Percentiles rank a stretch among this genome's conserved stretches.
Conservation (phyloP, 2,888 invertebrate species). For the Netelia inedita region DNA sequence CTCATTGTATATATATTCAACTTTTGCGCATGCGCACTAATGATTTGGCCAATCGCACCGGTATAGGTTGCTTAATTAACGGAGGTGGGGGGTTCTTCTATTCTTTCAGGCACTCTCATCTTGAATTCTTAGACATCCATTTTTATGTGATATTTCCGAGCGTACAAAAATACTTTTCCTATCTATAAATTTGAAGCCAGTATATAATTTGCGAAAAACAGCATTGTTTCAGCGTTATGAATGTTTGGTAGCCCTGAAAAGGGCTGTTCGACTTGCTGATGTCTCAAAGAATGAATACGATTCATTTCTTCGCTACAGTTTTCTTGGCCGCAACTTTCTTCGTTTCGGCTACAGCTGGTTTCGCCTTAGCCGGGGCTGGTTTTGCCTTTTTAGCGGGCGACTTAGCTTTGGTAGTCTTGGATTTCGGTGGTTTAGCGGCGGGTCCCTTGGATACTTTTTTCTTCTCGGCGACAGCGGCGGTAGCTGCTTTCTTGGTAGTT, state of each 20-base stretch:
- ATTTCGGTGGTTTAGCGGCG: constrained; percentile 68
- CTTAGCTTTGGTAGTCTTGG: constrained; percentile 62
- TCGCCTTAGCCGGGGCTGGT: constrained; percentile 2
- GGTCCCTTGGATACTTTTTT: constrained; percentile 53
- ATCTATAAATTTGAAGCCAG: too few species aligned
- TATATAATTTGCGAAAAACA: background rate
- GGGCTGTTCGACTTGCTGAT: constrained; percentile 64
- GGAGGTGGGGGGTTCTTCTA: too few species aligned
- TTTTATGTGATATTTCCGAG: too few species aligned
- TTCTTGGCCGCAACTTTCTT: constrained; percentile 16
- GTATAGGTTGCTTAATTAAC: too few species aligned
- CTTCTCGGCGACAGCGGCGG: constrained; percentile 22
- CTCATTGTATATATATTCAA: too few species aligned
- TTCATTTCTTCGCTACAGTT: constrained; percentile 70
- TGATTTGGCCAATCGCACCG: too few species aligned
- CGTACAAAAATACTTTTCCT: too few species aligned
- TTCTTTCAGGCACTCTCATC: too few species aligned
- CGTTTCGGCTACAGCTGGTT: background rate
- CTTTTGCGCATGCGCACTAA: too few species aligned
- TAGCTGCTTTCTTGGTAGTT: constrained; percentile 36
- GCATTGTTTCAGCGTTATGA: constrained; percentile 22
- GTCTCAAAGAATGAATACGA: constrained; percentile 11
- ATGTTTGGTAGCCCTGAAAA: constrained; percentile 70
- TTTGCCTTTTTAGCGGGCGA: constrained; percentile 28
- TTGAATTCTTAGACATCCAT: too few species aligned